Base-by-base conservation (phyloP, 2,113 vertebrate species). In the Melanotaenia duboulayi region DNA sequence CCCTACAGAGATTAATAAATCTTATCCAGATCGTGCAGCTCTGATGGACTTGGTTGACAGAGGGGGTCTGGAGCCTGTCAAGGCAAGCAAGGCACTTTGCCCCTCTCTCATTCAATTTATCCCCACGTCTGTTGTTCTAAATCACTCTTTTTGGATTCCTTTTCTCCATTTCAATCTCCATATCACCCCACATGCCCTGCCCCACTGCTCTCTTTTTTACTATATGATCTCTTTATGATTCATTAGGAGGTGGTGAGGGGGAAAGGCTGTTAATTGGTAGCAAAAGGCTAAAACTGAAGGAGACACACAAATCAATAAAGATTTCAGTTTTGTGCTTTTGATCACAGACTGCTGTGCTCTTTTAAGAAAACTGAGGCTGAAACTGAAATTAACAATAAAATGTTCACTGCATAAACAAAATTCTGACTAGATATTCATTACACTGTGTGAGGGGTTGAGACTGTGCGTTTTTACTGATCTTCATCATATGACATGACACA, bases 41-140 rank as follows among this genome's bases (percentile, higher is more conserved):
- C 51, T 69, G 83, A 88, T 83, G 67, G 74, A 80, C 72, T 58
- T 65, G 64, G 68, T 56, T 83, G 80, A 84, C 82, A 76, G 71
- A 76, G 62, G 69, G 50, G 71, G 66, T 83, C 71, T 71, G 58
- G 66, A 69, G 65, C 40, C 76, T 71, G 70, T 75, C 78, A 78
- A 63, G 58, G n/a, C 50, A 61, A 70, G 66, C 59, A 69, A 54
- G 49, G 52, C 48, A 52, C 58, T 65, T 66, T 59, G 56, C 28
- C 56, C 46, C 56, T 57, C 52, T 72, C 51, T 70, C 32, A 64
- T 65, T 78, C 58, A 61, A 51, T 71, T 63, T 59, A 62, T 59
- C 56, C 59, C 23, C 50, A 49, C 62, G 39, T 74, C 57, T 66
- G 23, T 50, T 3, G 11, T 65, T 62, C 82, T 73, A 71, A 44